Percentiles rank a stretch among this genome's conserved stretches.
phyloP scores from a whole-genome alignment of 2,113 vertebrate species.

The Notiomystis cincta region DNA sequence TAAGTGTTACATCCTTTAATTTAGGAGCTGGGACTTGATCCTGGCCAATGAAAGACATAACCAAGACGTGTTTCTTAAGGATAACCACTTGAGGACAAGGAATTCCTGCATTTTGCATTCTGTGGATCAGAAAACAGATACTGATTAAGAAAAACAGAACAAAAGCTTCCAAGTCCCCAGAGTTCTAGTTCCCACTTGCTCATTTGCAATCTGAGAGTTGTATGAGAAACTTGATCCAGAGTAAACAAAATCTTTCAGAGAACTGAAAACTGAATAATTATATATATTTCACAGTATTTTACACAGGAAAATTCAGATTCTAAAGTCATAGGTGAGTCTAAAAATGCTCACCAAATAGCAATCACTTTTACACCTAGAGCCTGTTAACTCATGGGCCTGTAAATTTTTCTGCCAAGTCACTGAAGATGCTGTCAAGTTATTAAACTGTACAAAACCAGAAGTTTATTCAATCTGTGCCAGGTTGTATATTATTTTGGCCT shows the following conservation, averaged over 20 bases:
- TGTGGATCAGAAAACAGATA: constrained; percentile 54
- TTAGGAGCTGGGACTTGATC: constrained; percentile 94
- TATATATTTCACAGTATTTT: neutral
- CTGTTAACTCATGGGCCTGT: neutral
- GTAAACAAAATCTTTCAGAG: neutral
- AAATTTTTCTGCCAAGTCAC: neutral
- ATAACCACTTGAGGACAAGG: constrained; percentile 89
- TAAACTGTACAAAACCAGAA: neutral
- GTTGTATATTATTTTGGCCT: neutral
- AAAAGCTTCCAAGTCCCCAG: neutral
- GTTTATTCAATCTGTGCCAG: neutral
- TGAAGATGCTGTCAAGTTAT: neutral
- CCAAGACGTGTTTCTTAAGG: constrained; percentile 94
- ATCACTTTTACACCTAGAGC: neutral
- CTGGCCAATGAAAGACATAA: constrained; percentile 96
- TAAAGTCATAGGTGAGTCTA: neutral
- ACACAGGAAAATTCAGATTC: neutral
- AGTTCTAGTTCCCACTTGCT: neutral
- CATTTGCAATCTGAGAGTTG: neutral
- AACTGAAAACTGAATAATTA: neutral
- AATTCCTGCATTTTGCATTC: constrained; percentile 91
- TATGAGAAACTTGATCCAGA: neutral
- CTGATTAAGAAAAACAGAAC: neutral
- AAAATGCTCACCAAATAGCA: neutral
- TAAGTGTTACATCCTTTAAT: constrained; percentile 86